Evolutionary conservation across 2,888 invertebrate genomes (phyloP).

Genomic region (Pogonocherus hispidulus): DNA sequence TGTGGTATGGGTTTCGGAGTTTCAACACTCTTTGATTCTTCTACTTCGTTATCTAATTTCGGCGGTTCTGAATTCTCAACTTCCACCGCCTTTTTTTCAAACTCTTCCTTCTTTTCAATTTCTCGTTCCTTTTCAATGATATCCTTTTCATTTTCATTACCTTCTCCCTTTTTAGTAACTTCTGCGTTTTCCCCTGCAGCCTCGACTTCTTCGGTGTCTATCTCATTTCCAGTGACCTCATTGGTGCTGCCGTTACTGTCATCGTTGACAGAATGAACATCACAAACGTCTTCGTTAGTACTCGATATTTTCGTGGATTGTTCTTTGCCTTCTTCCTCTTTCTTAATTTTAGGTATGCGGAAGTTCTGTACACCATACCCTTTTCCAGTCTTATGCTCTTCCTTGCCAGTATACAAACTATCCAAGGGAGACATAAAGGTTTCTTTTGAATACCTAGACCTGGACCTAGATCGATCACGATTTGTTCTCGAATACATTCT

Average conservation of each 20-base stretch:
- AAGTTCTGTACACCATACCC: conserved; percentile 71
- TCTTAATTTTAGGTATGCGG: conserved; percentile 70
- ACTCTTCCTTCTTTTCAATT: not conserved
- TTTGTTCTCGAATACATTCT: conserved; percentile 49
- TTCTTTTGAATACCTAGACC: conserved; percentile 55
- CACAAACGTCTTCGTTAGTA: not conserved
- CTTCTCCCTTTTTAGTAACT: conserved; percentile 1
- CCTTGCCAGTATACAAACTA: conserved; percentile 68
- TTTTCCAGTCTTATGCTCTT: conserved; percentile 66
- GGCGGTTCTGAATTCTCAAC: conserved; percentile 1
- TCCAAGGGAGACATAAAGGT: conserved; percentile 69
- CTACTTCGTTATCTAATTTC: not conserved
- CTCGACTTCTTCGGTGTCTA: conserved; percentile 31
- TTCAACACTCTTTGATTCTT: conserved; percentile 2
- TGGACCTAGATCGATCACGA: conserved; percentile 39
- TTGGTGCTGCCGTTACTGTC: conserved; percentile 17
- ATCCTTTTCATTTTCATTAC: not conserved
- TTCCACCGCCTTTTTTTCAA: not conserved
- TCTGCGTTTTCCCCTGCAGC: not conserved
- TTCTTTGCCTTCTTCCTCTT: conserved; percentile 34
- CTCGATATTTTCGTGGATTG: conserved; percentile 11
- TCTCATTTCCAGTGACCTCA: conserved; percentile 39
- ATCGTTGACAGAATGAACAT: not conserved
- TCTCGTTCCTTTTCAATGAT: conserved; percentile 3
- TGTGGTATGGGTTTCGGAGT: conserved; percentile 14